phyloP scores from a whole-genome alignment of 2,797 vertebrate genomes.

The Lepidocolaptes lacrymiger region DNA sequence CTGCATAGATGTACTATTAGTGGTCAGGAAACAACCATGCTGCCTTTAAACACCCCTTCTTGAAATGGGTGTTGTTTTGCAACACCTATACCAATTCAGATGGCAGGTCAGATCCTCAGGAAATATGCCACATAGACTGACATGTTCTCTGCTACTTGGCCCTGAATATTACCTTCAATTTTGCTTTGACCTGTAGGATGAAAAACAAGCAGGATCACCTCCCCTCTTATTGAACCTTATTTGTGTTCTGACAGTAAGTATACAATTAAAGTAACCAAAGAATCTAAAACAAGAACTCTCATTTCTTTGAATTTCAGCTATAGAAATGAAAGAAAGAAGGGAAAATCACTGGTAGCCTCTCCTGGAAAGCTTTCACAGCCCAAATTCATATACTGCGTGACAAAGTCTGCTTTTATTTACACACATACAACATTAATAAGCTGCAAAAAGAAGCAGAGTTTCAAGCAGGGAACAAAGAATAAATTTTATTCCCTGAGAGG shows the following conservation, averaged over 20 bases:
- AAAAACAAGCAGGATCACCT: not conserved
- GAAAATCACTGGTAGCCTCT: not conserved
- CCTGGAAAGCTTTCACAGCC: not conserved
- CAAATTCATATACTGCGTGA: not conserved
- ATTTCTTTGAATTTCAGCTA: not conserved
- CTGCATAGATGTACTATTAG: not conserved
- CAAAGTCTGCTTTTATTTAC: not conserved
- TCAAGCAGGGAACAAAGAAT: not conserved
- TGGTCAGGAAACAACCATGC: not conserved
- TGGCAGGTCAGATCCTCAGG: not conserved
- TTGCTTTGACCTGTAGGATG: not conserved
- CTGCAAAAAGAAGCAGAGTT: not conserved
- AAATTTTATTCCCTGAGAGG: not conserved
- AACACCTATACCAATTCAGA: fast-evolving
- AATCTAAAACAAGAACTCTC: not conserved
- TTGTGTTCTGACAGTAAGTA: not conserved
- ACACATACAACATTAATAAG: not conserved
- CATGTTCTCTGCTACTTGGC: not conserved
- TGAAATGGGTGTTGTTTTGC: not conserved
- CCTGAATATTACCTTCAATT: not conserved
- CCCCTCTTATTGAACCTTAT: not conserved
- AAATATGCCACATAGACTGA: fast-evolving
- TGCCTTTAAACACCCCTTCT: not conserved
- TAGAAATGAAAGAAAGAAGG: not conserved
- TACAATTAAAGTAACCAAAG: not conserved